Percentiles rank a stretch among this genome's conserved stretches.
Evolutionary conservation across 92 coral and sea anemone genomes (phyloP).

Genomic region (Epizoanthus rinbou): DNA sequence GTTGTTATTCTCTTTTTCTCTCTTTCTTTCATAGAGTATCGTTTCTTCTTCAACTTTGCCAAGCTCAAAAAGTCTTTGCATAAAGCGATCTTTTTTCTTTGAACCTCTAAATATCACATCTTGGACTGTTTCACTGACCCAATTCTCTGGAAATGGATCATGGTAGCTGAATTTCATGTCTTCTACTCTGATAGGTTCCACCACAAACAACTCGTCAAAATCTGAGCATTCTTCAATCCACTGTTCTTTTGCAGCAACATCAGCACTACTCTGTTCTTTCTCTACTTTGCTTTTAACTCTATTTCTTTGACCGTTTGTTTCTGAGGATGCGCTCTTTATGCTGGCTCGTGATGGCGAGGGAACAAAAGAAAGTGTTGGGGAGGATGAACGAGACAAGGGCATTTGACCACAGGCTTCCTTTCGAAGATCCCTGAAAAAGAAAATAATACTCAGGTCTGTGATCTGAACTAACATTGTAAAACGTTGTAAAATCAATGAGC

Average conservation of each 20-base stretch:
- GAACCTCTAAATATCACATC: slow-evolving; percentile 74
- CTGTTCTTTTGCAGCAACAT: slow-evolving; percentile 60
- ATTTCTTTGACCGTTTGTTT: slow-evolving; percentile 39
- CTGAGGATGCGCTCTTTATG: slow-evolving; percentile 47
- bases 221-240: slow-evolving; percentile 72
- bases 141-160: slow-evolving; percentile 83
- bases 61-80: slow-evolving; percentile 83
- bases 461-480: neutral
- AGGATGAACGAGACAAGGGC: slow-evolving; percentile 54
- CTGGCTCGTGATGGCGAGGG: slow-evolving; percentile 50
- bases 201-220: slow-evolving; percentile 71
- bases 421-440: slow-evolving; percentile 45
- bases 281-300: slow-evolving; percentile 51
- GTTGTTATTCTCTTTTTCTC: slow-evolving; percentile 58
- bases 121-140: slow-evolving; percentile 86
- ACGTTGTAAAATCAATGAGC: neutral
- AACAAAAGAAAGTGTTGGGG: slow-evolving; percentile 46
- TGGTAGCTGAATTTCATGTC: slow-evolving; percentile 64
- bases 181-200: slow-evolving; percentile 52
- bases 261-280: slow-evolving; percentile 58
- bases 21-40: slow-evolving; percentile 69
- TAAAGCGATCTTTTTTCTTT: slow-evolving; percentile 76
- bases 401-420: slow-evolving; percentile 25
- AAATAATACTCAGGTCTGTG: neutral
- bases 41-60: slow-evolving; percentile 77